phyloP scores from a whole-genome alignment of 2,113 vertebrate genomes.

The Laticauda laticaudata region DNA sequence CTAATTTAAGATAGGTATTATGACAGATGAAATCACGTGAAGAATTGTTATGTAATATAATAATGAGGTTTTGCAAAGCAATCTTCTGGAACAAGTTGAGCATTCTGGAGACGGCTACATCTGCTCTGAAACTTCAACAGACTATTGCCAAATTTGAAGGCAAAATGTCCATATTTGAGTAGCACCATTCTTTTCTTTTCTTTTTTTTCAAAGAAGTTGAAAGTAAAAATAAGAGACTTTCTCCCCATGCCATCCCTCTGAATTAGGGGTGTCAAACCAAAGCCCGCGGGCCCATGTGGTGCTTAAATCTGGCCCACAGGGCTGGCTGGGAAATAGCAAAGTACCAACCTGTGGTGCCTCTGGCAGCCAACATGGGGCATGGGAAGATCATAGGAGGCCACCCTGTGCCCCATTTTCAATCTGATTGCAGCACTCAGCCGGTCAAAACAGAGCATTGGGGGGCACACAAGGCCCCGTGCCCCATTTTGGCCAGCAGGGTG shows the following conservation, averaged over 20 bases:
- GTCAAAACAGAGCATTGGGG: no score
- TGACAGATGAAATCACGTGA: neutral
- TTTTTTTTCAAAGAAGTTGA: neutral
- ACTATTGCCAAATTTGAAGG: neutral
- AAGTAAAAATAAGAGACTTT: neutral
- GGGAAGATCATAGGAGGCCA: no score
- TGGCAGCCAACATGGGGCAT: no score
- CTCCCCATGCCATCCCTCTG: neutral
- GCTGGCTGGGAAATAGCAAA: no score
- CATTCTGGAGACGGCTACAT: neutral
- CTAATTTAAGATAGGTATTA: neutral
- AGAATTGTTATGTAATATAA: neutral
- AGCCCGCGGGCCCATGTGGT: no score
- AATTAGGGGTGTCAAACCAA: no score
- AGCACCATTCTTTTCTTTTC: neutral
- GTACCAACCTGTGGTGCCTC: no score
- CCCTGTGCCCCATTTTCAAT: no score
- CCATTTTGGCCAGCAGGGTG: no score
- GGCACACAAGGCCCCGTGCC: no score
- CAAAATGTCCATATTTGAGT: neutral
- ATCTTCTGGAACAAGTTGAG: neutral
- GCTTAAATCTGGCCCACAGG: no score
- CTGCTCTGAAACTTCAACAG: neutral
- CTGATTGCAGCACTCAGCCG: no score
- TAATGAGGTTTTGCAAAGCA: neutral